Evolutionary conservation across 2,113 vertebrate species (phyloP).

Genomic region (Siniperca knerii): DNA sequence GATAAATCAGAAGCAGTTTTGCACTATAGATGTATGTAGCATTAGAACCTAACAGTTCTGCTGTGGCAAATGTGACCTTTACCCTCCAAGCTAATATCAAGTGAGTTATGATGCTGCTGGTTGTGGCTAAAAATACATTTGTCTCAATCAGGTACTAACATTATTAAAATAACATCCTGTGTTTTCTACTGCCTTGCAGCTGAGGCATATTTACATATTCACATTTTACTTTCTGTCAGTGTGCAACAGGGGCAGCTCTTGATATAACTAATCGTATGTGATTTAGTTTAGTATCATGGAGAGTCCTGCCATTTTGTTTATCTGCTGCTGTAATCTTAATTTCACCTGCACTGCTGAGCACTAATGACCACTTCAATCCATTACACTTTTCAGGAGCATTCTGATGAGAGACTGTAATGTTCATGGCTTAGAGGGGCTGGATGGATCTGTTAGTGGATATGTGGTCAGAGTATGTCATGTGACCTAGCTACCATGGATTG

Average conservation of each 20-base stretch:
- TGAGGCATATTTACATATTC: not conserved
- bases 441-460: constrained; percentile 15
- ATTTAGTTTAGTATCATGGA: constrained; percentile 20
- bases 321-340: constrained; percentile 65
- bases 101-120: constrained; percentile 2
- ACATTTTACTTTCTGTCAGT: not conserved
- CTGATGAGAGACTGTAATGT: constrained; percentile 68
- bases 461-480: constrained; percentile 22
- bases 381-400: constrained; percentile 70
- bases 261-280: constrained; percentile 23
- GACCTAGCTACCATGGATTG: constrained; percentile 8
- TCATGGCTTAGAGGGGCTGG: constrained; percentile 31
- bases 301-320: constrained; percentile 45
- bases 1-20: constrained; percentile 42
- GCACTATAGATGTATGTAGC: not conserved
- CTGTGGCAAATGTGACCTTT: constrained; percentile 14
- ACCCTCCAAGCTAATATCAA: constrained; percentile 19
- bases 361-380: constrained; percentile 83
- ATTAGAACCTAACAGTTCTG: constrained; percentile 3
- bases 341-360: constrained; percentile 81
- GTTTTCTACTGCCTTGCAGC: constrained; percentile 10
- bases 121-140: constrained; percentile 42
- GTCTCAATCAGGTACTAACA: constrained; percentile 14
- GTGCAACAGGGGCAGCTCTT: not conserved
- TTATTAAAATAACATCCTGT: constrained; percentile 12